Conservation (phyloP, 1,140 invertebrate species). For the Leptopilina boulardi region DNA sequence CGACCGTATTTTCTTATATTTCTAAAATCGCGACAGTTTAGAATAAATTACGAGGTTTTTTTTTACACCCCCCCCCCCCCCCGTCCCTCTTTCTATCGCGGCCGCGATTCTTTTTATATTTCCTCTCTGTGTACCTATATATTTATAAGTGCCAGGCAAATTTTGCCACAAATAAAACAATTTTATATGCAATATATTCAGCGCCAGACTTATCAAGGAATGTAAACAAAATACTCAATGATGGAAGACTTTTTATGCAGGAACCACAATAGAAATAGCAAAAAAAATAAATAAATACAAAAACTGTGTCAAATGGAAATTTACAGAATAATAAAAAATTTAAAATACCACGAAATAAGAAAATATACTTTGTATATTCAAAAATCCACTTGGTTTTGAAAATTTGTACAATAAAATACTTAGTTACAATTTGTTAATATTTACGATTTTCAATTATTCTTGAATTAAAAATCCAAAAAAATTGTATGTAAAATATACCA, state of each 20-base stretch:
- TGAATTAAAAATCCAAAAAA: too few relatives aligned
- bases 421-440: not conserved
- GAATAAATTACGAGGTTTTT: conserved; percentile 28
- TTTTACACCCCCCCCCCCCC: not conserved
- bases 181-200: not conserved
- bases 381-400: too few relatives aligned
- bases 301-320: not conserved
- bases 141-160: not conserved
- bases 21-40: conserved; percentile 31
- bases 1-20: conserved; percentile 26
- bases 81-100: not conserved
- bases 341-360: not conserved
- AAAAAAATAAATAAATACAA: not conserved
- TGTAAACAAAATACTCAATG: conserved; percentile 13
- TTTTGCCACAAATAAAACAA: not conserved
- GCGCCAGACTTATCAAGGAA: not conserved
- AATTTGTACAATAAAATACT: not conserved
- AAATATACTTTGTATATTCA: not conserved
- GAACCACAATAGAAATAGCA: not conserved
- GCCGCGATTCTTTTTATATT: not conserved
- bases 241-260: not conserved
- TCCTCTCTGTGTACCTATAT: not conserved
- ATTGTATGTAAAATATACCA: too few relatives aligned
- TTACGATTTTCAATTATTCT: too few relatives aligned
- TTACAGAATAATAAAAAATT: not conserved